Percentiles rank a stretch among this genome's conserved stretches.
Evolutionary conservation across 2,113 vertebrate genomes (phyloP).

Genomic region (Stegostoma tigrinum): DNA sequence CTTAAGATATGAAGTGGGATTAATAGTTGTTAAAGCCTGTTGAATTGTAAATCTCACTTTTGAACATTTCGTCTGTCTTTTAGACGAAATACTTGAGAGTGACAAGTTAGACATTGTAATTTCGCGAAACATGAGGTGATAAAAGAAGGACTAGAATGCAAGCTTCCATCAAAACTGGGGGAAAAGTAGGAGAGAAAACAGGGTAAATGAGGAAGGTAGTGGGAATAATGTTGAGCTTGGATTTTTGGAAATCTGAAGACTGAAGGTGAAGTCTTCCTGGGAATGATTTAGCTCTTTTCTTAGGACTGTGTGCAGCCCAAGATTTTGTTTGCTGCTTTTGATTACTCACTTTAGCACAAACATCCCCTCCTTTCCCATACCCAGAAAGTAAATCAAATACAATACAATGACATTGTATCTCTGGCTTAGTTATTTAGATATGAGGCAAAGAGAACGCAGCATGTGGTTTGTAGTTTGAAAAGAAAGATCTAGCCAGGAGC

Average conservation of each 20-base stretch:
- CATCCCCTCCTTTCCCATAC: background rate
- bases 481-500: background rate
- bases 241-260: background rate
- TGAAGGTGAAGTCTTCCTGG: background rate
- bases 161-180: background rate
- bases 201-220: background rate
- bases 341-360: background rate
- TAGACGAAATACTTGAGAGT: background rate
- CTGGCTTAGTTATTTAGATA: background rate
- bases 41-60: background rate
- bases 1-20: background rate
- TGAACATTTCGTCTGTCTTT: background rate
- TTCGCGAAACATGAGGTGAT: background rate
- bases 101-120: background rate
- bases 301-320: background rate
- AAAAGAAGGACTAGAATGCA: background rate
- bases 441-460: background rate
- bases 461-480: background rate
- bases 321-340: background rate
- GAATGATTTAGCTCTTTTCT: no score
- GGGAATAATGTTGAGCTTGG: background rate
- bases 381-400: background rate
- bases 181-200: background rate
- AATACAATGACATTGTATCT: background rate
- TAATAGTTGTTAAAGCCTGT: background rate